Base-by-base conservation (phyloP, 2,797 vertebrate genomes). In the Pelobates cultripes region DNA sequence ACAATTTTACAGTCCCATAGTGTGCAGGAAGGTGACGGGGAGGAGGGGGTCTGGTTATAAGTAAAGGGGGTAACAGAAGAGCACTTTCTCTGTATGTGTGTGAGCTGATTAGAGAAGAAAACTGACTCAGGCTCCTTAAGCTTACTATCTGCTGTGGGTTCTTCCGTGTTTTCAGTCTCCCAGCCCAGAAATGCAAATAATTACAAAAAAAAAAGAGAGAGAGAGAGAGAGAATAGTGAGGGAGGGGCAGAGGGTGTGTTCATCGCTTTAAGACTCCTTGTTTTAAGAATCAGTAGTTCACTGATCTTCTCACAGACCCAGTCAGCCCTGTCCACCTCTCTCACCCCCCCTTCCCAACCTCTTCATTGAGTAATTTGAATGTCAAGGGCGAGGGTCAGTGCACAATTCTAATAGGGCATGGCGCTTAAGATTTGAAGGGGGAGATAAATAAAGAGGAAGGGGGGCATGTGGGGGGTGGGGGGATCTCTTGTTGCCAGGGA, bases 1-100 rank as follows among this genome's bases (percentile, higher is more conserved):
- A 14, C 4, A 7, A 4, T 28, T 28, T 94, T 93, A 94, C 88
- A 93, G 94, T 92, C 91, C 96, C 96, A 97, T 97, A 91, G 92
- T 94, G 68, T 92, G 86, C 77, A 89, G 90, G 85, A 53, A 28
- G 3, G 14, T 13, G 43, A 61, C 12, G 55, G 28, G 15, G 47
- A 6, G 47, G 2, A 66, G 87, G 87, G 89, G 90, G 86, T 88
- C 88, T 72, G 88, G 82, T 28, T 78, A 75, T 77, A 79, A 72
- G 73, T 8, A 43, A 8, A 10, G 28, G 67, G 43, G 41, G 76
- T 43, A 13, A 67, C 17, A 53, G 28, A 75, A 86, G 77, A 74
- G 79, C 83, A 68, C 61, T 68, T 77, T 63, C n/a, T 64, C 63
- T 75, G 61, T 17, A 41, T 73, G 70, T 45, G 77, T 82, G 80